Conservation (phyloP, 2,113 vertebrate species). For the Tretioscincus oriximinensis region DNA sequence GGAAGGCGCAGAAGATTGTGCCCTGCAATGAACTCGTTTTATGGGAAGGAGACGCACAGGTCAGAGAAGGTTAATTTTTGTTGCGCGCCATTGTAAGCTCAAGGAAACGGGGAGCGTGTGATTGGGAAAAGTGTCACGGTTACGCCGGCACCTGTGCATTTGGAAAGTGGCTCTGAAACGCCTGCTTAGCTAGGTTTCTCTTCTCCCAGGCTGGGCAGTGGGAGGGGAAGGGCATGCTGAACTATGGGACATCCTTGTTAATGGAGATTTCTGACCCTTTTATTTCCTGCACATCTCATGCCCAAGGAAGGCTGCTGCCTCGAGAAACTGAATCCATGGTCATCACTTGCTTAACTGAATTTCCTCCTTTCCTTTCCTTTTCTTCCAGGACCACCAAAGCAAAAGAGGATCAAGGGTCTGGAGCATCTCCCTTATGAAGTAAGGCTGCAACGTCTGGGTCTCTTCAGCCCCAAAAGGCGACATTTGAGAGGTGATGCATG, state of each 20-base stretch:
- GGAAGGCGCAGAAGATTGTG: rapidly evolving
- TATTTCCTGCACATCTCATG: slow-evolving; percentile 65
- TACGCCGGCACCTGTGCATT: slow-evolving; percentile 14
- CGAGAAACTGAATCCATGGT: slow-evolving; percentile 57
- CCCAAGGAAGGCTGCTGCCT: slow-evolving; percentile 55
- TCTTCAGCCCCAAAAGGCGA: too few species aligned
- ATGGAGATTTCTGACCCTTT: slow-evolving; percentile 47
- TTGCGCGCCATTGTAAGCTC: neutral
- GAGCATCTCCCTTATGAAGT: too few species aligned
- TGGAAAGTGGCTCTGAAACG: slow-evolving; percentile 40
- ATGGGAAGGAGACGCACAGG: neutral
- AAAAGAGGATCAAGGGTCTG: too few species aligned
- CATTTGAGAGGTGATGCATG: too few species aligned
- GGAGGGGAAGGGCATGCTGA: slow-evolving; percentile 30
- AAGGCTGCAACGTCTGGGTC: too few species aligned
- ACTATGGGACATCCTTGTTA: slow-evolving; percentile 49
- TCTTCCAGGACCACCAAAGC: slow-evolving; percentile 7
- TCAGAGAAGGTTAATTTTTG: neutral
- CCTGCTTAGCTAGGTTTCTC: neutral
- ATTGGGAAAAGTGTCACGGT: neutral
- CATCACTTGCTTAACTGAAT: slow-evolving; percentile 41
- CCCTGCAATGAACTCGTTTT: neutral
- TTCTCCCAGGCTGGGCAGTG: slow-evolving; percentile 14
- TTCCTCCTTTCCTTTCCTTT: neutral
- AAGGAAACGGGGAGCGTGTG: neutral